Evolutionary conservation across 2,113 vertebrate species (phyloP).

Genomic region (Tautogolabrus adspersus): DNA sequence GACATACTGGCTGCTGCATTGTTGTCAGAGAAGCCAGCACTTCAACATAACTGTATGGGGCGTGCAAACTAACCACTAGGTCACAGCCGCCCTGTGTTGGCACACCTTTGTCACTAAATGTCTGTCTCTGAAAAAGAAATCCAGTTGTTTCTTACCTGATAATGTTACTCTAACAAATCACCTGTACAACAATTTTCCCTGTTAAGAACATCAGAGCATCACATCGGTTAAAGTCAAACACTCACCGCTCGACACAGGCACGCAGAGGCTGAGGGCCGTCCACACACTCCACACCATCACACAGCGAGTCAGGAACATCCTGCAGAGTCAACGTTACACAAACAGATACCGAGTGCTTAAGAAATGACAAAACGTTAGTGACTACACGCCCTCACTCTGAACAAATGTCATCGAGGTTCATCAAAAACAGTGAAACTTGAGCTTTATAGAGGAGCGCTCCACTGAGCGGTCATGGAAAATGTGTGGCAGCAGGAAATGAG

Average conservation of each 20-base stretch:
- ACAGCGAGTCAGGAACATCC: constrained; percentile 45
- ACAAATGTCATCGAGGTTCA: constrained; percentile 23
- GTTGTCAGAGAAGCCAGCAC: too few species aligned
- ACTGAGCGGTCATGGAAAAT: constrained; percentile 58
- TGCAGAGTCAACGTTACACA: constrained; percentile 11
- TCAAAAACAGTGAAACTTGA: constrained; percentile 39
- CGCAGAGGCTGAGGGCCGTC: constrained; percentile 33
- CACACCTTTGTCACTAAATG: too few species aligned
- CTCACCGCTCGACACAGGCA: constrained; percentile 56
- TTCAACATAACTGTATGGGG: background rate
- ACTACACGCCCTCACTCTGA: constrained; percentile 10
- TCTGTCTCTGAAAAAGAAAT: too few species aligned
- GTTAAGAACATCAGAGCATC: too few species aligned
- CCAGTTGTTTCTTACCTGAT: too few species aligned
- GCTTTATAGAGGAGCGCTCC: constrained; percentile 38
- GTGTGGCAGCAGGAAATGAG: constrained; percentile 59
- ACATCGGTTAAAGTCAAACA: background rate
- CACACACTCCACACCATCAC: constrained; percentile 32
- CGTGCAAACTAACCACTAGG: too few species aligned
- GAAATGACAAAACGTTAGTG: background rate
- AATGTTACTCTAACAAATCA: too few species aligned
- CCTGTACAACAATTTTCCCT: too few species aligned
- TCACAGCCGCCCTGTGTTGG: too few species aligned
- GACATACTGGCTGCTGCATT: too few species aligned
- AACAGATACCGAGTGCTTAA: background rate